phyloP scores from a whole-genome alignment of 2,113 vertebrate genomes.

The Festucalex cinctus region DNA sequence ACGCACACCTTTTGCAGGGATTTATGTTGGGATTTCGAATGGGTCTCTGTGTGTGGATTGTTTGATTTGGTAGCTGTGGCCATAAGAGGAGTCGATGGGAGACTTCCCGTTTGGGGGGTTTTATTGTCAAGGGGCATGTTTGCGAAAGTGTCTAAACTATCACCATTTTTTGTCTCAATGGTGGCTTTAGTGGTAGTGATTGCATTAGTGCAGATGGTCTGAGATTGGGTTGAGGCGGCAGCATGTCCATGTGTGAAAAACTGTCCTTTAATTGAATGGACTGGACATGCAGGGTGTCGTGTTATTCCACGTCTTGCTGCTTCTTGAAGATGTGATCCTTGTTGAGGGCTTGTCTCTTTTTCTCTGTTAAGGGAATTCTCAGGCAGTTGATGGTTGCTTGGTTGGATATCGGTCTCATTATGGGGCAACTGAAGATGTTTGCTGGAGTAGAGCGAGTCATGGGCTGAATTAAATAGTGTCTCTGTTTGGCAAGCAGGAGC shows the following conservation, averaged over 20 bases:
- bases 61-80: conserved; percentile 54
- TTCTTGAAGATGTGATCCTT: conserved; percentile 39
- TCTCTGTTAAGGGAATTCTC: conserved; percentile 28
- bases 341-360: conserved; percentile 34
- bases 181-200: conserved; percentile 53
- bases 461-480: conserved; percentile 16
- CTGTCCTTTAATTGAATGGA: conserved; percentile 28
- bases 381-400: conserved; percentile 30
- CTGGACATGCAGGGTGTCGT: conserved; percentile 44
- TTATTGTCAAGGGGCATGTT: conserved; percentile 4
- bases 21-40: conserved; percentile 13
- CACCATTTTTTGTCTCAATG: conserved; percentile 43
- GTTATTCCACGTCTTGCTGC: conserved; percentile 28
- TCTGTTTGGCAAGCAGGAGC: conserved; percentile 12
- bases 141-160: neutral
- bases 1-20: conserved; percentile 26
- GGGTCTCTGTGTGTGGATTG: conserved; percentile 24
- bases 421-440: conserved; percentile 11
- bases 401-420: conserved; percentile 12
- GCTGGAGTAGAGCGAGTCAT: neutral
- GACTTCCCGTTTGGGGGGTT: conserved; percentile 8
- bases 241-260: conserved; percentile 13
- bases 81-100: conserved; percentile 43
- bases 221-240: conserved; percentile 8
- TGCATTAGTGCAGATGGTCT: conserved; percentile 33